phyloP scores from a whole-genome alignment of 2,797 vertebrate species.

The Chaenodraco wilsoni region DNA sequence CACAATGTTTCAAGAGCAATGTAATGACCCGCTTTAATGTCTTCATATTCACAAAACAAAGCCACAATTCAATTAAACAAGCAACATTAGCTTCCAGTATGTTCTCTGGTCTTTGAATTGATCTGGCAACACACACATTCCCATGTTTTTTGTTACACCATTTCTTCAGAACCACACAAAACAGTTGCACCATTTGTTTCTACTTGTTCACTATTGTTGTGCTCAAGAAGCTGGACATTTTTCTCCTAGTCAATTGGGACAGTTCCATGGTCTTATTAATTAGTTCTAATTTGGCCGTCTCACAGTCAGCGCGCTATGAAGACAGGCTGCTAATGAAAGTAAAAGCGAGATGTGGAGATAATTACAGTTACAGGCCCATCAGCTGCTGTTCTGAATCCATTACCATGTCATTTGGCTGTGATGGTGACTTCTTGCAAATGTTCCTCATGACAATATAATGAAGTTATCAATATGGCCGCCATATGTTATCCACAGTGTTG shows the following conservation, averaged over 20 bases:
- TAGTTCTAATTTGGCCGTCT: conserved; percentile 66
- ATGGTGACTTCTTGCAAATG: conserved; percentile 54
- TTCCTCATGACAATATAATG: conserved; percentile 53
- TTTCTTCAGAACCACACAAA: conserved; percentile 17
- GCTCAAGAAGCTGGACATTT: conserved; percentile 35
- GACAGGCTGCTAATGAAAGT: conserved; percentile 74
- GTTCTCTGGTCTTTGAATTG: conserved; percentile 3
- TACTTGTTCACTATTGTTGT: conserved; percentile 13
- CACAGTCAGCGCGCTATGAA: conserved; percentile 48
- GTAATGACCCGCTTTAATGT: conserved; percentile 16
- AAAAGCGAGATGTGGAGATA: conserved; percentile 76
- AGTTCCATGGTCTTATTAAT: conserved; percentile 68
- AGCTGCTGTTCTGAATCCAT: conserved; percentile 74
- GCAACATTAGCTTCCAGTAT: background rate
- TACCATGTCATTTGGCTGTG: conserved; percentile 69
- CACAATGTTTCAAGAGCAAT: conserved; percentile 11
- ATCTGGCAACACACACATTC: background rate
- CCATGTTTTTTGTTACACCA: conserved; percentile 4
- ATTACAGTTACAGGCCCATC: conserved; percentile 73
- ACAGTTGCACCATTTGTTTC: conserved; percentile 4
- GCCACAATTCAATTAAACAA: conserved; percentile 14
- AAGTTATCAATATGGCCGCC: conserved; percentile 53
- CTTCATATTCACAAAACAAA: conserved; percentile 5
- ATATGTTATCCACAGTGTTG: conserved; percentile 35
- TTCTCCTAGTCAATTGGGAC: conserved; percentile 49